Evolutionary conservation across 1,140 invertebrate genomes (phyloP).

Genomic region (Glossosoma conforme): DNA sequence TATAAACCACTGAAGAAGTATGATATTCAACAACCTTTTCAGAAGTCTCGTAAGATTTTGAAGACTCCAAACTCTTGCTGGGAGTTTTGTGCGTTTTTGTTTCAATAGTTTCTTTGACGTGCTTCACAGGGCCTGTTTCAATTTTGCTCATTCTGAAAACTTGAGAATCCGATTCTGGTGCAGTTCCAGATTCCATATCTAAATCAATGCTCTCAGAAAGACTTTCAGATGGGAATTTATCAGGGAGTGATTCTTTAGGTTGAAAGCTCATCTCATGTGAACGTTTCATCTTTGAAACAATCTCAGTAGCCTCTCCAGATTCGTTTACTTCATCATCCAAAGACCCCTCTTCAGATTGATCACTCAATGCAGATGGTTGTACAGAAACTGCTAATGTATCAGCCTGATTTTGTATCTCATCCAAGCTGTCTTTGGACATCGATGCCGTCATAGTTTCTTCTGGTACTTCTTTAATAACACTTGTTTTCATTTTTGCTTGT

Average conservation of each 20-base stretch:
- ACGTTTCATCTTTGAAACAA: slow-evolving; percentile 72
- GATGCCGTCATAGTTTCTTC: slow-evolving; percentile 7
- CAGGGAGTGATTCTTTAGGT: slow-evolving; percentile 55
- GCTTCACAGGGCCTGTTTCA: slow-evolving; percentile 28
- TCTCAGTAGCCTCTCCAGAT: slow-evolving; percentile 36
- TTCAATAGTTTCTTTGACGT: slow-evolving; percentile 23
- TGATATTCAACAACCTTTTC: slow-evolving; percentile 28
- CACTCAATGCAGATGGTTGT: slow-evolving; percentile 25
- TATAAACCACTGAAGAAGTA: slow-evolving; percentile 28
- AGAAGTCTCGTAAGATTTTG: slow-evolving; percentile 28
- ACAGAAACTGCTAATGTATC: slow-evolving; percentile 2
- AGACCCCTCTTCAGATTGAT: slow-evolving; percentile 49
- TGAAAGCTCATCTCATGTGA: slow-evolving; percentile 88
- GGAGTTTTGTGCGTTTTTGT: slow-evolving; percentile 4
- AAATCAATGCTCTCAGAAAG: slow-evolving; percentile 42
- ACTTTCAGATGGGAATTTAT: slow-evolving; percentile 43
- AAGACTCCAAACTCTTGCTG: slow-evolving; percentile 17
- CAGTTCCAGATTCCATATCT: slow-evolving; percentile 32
- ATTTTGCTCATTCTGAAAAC: slow-evolving; percentile 31
- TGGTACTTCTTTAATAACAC: slow-evolving; percentile 33
- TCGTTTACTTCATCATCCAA: slow-evolving; percentile 40
- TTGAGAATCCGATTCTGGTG: slow-evolving; percentile 29
- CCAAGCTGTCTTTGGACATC: slow-evolving; percentile 18
- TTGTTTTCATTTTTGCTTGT: slow-evolving; percentile 36
- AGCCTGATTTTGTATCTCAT: slow-evolving; percentile 10